These are phyloP conservation scores for Drosophila merina DNA, from an alignment of 2,888 invertebrate species.

Conservation along the genomic window DNA sequence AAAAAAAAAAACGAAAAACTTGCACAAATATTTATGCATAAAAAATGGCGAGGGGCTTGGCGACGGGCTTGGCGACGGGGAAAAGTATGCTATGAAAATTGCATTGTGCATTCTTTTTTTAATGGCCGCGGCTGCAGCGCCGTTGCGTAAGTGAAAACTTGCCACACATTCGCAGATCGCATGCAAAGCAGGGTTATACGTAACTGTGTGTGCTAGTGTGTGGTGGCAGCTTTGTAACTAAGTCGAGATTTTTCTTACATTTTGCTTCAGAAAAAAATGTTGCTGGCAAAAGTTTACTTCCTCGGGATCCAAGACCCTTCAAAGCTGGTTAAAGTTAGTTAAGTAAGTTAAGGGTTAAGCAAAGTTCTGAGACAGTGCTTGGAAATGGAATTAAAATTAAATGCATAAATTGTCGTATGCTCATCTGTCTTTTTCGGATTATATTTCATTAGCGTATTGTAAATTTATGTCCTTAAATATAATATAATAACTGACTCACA, in stretches of 20 bases:
- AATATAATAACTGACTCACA: not conserved
- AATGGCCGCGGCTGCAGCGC: constrained; percentile 42
- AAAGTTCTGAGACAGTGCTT: constrained; percentile 1
- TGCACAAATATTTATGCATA: constrained; percentile 49
- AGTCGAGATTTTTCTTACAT: constrained; percentile 33
- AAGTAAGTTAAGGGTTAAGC: constrained; percentile 18
- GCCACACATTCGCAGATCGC: constrained; percentile 49
- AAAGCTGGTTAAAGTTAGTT: constrained; percentile 15
- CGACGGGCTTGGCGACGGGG: constrained; percentile 1
- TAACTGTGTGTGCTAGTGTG: constrained; percentile 5
- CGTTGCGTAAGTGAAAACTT: constrained; percentile 67
- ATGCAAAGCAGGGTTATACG: constrained; percentile 33
- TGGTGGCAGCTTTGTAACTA: constrained; percentile 39
- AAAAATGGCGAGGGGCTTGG: constrained; percentile 20
- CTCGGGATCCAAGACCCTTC: constrained; percentile 5
- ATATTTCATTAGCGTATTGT: not conserved
- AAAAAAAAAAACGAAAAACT: constrained; percentile 29
- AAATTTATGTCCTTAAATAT: not conserved
- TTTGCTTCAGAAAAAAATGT: constrained; percentile 13
- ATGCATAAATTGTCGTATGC: constrained; percentile 2
- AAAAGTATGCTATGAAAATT: constrained; percentile 59
- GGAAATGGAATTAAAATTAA: not conserved
- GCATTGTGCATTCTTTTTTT: constrained; percentile 48
- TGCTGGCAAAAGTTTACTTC: constrained; percentile 3
- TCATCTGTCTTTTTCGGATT: not conserved